Base-by-base conservation (phyloP, 2,888 invertebrate species). In the Trichogramma evanescens region DNA sequence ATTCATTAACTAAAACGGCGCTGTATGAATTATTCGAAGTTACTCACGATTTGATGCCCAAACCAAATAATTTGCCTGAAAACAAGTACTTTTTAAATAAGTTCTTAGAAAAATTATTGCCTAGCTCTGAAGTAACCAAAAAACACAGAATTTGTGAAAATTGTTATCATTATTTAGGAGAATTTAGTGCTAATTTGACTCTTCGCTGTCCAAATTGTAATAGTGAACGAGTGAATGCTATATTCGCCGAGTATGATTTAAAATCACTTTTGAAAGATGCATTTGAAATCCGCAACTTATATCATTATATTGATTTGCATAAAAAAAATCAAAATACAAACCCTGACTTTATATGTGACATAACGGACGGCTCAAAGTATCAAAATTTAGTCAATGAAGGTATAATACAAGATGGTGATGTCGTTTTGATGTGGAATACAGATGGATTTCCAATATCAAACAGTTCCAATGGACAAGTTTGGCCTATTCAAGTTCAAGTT, bases 191-290 rank as follows among this genome's bases (percentile, higher is more conserved):
- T 39, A 8, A 13, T 13, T 13, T 13, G 13, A 13, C 13, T 13
- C 13, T 1, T 13, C 13, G 1, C 13, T 56, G 55, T n/a, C 6
- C 10, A 45, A 54, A 44, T 26, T 59, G 54, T 57, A 46, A 51
- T 13, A 59, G 59, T 39, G 6, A 42, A 5, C 52, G 55, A 49
- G 10, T 59, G 5, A 50, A 58, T 7, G 62, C 59, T 6, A 26
- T 60, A 13, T 64, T 64, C 40, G 9, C 58, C 4, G 64, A 62
- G 46, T 62, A 58, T 46, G 41, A 60, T 58, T 45, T 64, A 39
- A 39, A 50, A 45, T 39, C 53, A 6, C 39, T 49, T 13, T 43
- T 62, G 45, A 64, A 39, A 39, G 50, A 60, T 45, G 54, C 53
- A 6, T 64, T 64, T 50, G 56, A 64, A 56, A n/a, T 48, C 6